Conservation (phyloP, 1,140 invertebrate species). For the Marisa cornuarietis region DNA sequence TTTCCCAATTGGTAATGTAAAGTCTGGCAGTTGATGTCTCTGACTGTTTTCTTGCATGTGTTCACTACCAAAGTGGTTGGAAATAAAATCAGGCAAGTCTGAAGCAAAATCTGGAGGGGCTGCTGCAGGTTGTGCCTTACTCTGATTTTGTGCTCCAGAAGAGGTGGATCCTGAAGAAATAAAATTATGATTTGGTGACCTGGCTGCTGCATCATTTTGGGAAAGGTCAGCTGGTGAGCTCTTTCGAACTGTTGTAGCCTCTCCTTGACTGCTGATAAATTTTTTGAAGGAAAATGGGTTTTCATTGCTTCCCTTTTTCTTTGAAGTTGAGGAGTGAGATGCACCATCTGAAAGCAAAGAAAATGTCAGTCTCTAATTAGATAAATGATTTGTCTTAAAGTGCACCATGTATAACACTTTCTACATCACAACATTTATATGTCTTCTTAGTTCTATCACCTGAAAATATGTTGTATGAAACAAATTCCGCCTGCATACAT, state of each 20-base stretch:
- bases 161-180: not conserved
- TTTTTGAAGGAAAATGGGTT: slow-evolving; percentile 64
- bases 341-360: slow-evolving; percentile 16
- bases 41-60: not conserved
- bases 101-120: slow-evolving; percentile 47
- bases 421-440: no score
- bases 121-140: not conserved
- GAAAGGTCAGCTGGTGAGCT: no score
- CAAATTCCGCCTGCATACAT: no score
- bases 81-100: slow-evolving; percentile 61
- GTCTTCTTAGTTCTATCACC: no score
- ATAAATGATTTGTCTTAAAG: no score
- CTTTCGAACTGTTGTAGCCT: no score
- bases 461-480: no score
- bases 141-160: no score
- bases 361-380: not conserved
- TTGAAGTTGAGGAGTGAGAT: slow-evolving; percentile 25
- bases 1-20: not conserved
- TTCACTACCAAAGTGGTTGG: slow-evolving; percentile 50
- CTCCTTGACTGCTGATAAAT: slow-evolving; percentile 39
- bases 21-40: slow-evolving; percentile 16
- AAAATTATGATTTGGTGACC: slow-evolving; percentile 24
- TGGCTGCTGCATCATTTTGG: slow-evolving; percentile 6
- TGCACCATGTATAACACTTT: no score
- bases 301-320: slow-evolving; percentile 49